Evolutionary conservation across 1,140 invertebrate species (phyloP).

Genomic region (Diabrotica virgifera): DNA sequence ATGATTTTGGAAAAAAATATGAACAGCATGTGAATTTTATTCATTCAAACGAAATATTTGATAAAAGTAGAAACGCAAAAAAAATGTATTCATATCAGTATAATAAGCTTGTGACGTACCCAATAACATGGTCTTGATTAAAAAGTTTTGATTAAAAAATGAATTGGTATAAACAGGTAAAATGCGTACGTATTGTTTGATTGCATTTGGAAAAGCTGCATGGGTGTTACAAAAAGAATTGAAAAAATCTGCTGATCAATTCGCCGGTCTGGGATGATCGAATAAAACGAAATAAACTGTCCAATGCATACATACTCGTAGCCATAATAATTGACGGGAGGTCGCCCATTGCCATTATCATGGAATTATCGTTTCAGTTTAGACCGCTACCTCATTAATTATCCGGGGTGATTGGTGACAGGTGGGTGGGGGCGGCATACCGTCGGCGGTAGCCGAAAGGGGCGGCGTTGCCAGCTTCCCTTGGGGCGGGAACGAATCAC

Average conservation of each 20-base stretch:
- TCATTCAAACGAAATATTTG: too few relatives aligned
- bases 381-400: slow-evolving; percentile 47
- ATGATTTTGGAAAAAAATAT: too few relatives aligned
- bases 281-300: not conserved
- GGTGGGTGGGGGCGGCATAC: slow-evolving; percentile 30
- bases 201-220: too few relatives aligned
- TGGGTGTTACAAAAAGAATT: too few relatives aligned
- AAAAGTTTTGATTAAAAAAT: too few relatives aligned
- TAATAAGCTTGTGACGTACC: too few relatives aligned
- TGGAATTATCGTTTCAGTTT: slow-evolving; percentile 50
- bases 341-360: slow-evolving; percentile 46
- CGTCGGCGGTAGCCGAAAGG: not conserved
- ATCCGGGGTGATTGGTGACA: slow-evolving; percentile 44
- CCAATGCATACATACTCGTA: not conserved
- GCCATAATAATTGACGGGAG: slow-evolving; percentile 34
- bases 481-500: slow-evolving; percentile 22
- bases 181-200: too few relatives aligned
- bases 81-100: too few relatives aligned
- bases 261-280: not conserved
- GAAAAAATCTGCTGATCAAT: not conserved
- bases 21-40: too few relatives aligned
- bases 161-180: too few relatives aligned
- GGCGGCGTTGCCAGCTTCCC: slow-evolving; percentile 21
- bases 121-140: too few relatives aligned
- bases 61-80: too few relatives aligned